Evolutionary conservation across 1,140 invertebrate genomes (phyloP).

Genomic region (Babylonia areolata): DNA sequence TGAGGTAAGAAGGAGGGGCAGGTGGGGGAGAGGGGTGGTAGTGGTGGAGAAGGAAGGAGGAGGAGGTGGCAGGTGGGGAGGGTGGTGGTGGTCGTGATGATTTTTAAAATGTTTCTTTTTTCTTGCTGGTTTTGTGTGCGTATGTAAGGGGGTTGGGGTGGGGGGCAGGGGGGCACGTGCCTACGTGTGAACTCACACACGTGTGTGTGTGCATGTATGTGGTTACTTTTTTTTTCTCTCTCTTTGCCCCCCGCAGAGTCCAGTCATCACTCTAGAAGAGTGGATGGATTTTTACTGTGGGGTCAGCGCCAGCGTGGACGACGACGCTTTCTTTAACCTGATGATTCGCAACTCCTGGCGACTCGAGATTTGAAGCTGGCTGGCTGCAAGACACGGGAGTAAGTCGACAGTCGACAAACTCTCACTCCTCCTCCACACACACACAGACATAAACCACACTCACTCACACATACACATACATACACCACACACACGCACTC

Average conservation of each 20-base stretch:
- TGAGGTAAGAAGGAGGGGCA: too few species aligned
- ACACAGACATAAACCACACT: not conserved
- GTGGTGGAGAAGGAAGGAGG: too few species aligned
- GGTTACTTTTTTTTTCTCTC: not conserved
- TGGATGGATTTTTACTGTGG: constrained; percentile 73
- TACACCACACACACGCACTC: not conserved
- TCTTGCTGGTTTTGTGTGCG: constrained; percentile 20
- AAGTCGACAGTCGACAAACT: not conserved
- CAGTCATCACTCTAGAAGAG: constrained; percentile 71
- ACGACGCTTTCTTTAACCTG: constrained; percentile 73
- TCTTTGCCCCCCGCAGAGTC: constrained; percentile 7
- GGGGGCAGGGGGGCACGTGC: not conserved
- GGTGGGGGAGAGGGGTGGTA: too few species aligned
- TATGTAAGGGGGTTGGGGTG: constrained; percentile 8
- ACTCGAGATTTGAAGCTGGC: too few species aligned
- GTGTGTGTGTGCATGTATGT: not conserved
- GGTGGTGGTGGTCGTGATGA: too few species aligned
- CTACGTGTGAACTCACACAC: not conserved
- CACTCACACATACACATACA: too few species aligned
- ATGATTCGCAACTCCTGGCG: constrained; percentile 74
- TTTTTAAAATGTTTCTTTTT: too few species aligned
- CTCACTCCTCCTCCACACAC: not conserved
- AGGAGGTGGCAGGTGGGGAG: too few species aligned
- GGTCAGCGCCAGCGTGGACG: constrained; percentile 73
- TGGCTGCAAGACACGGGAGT: too few species aligned